Base-by-base conservation (phyloP, 2,113 vertebrate genomes). In the Phrynocephalus versicolor region DNA sequence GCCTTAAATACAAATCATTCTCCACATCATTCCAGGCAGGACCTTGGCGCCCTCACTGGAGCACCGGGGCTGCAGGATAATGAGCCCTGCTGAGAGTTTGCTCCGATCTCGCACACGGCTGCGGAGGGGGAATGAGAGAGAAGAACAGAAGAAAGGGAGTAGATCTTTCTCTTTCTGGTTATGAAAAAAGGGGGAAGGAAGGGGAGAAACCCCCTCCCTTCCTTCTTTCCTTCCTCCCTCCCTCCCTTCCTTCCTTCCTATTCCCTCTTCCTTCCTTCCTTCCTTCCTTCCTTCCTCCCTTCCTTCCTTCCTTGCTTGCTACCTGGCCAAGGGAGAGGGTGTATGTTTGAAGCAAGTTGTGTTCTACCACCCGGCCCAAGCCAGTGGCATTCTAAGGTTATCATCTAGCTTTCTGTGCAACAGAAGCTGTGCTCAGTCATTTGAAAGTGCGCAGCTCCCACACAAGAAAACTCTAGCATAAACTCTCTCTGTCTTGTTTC, bases 31-130 rank as follows among this genome's bases (percentile, higher is more conserved):
- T 94, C 92, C 82, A 25, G 82, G 87, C 80, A 86, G 94, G 94
- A 94, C 95, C 93, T 93, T 83, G 84, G 76, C 2, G 94, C 93
- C 94, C 91, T 81, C 88, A 14, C 90, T 87, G 39, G 94, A 93
- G 92, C 91, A 0, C 23, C 0, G 83, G 90, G 89, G 90, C 94
- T 16, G 1, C 0, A 81, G 88, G 93, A 84, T 95, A 95, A 95
- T 95, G 95, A 95, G 95, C 92, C 94, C 95, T 95, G 94, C 90
- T 92, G 95, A 95, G 95, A 95, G 90, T 94, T 94, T 85, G 85
- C 91, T 94, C 70, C 93, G 69, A 71, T 92, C 86, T 62, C 88
- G 87, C 90, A 87, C 89, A 84, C 90, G 81, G 87, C 87, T 86
- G 2, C 81, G 78, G 71, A 30, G 88, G 72, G 21, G n/a, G 41